These are phyloP conservation scores for Xenops minutus DNA, from an alignment of 2,797 vertebrate species.

Conservation along the genomic window DNA sequence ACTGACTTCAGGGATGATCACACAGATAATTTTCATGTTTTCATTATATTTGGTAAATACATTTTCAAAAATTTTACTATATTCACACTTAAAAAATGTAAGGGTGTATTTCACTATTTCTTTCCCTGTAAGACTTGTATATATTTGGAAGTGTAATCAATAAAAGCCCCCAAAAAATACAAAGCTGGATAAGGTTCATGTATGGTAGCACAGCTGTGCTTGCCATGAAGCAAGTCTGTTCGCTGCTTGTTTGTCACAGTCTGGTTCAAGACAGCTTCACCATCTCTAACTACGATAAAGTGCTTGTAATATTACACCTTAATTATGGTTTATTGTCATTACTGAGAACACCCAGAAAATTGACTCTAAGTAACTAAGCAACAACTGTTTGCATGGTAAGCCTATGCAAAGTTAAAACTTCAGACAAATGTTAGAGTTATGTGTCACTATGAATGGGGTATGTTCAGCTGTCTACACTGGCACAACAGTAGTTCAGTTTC, in stretches of 20 bases:
- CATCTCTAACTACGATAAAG: background rate
- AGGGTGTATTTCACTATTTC: background rate
- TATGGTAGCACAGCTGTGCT: background rate
- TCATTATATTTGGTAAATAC: background rate
- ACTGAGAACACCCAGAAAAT: background rate
- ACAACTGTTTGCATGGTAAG: background rate
- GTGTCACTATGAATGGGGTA: background rate
- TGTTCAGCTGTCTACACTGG: fast-evolving
- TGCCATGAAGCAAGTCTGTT: background rate
- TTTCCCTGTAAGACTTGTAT: background rate
- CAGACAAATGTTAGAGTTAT: background rate
- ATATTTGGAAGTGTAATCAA: background rate
- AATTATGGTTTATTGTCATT: background rate
- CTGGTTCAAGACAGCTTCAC: background rate
- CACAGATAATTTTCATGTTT: background rate
- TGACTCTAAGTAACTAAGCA: background rate
- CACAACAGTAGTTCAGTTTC: background rate
- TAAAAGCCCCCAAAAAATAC: fast-evolving
- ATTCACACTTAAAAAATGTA: background rate
- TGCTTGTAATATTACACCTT: background rate
- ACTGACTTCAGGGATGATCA: background rate
- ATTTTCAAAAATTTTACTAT: background rate
- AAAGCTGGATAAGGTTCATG: background rate
- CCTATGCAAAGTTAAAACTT: background rate
- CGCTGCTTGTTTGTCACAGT: background rate